Conservation (phyloP, 2,113 vertebrate genomes). For the Fregata magnificens region DNA sequence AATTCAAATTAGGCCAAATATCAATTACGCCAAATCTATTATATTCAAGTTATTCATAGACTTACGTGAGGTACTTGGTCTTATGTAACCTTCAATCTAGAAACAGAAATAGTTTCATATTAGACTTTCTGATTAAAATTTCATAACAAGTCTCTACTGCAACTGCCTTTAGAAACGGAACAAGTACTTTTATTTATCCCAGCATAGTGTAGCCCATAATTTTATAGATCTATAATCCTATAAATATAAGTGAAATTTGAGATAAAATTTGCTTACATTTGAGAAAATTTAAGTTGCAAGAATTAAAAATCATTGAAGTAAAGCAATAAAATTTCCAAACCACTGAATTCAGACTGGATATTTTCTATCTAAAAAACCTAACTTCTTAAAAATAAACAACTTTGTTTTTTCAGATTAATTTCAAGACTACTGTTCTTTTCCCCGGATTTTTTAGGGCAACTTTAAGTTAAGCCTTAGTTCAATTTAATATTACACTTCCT, state of each 20-base stretch:
- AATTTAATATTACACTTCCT: background rate
- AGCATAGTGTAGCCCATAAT: background rate
- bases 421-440: background rate
- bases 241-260: background rate
- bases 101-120: background rate
- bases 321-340: background rate
- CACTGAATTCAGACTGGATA: background rate
- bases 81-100: slow-evolving; percentile 7
- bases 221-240: background rate
- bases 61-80: slow-evolving; percentile 28
- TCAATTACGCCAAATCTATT: background rate
- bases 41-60: background rate
- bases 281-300: background rate
- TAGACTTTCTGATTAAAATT: background rate
- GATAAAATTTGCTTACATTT: background rate
- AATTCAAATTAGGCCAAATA: background rate
- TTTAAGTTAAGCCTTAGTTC: background rate
- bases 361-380: background rate
- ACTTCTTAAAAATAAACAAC: background rate
- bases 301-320: background rate
- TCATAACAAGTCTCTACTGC: background rate
- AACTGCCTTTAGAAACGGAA: background rate
- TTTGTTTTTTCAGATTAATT: background rate
- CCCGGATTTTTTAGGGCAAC: background rate
- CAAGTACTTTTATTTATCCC: background rate